Evolutionary conservation across 2,888 invertebrate species (phyloP), one percentile per base, ranked within the genome.

Genomic region (Lysandra bellargus): DNA sequence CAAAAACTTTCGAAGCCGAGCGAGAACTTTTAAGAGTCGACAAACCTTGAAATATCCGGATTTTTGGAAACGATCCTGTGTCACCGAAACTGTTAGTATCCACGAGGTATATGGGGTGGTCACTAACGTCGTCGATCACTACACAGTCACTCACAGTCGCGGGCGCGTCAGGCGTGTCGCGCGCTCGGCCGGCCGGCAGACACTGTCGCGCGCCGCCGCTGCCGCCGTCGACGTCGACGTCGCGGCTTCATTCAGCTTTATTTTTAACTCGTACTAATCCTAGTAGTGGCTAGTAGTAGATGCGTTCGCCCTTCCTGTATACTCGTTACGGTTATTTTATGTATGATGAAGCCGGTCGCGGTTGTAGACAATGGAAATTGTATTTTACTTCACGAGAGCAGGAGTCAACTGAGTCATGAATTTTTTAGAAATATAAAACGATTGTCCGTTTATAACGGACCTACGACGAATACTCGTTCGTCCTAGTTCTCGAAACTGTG

Each of bases 211-310:
- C 69, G 33, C 14, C 33, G 69, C 33, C 69, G 69, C 30, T 5
- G 69, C 33, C 33, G 69, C 69, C 33, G 69, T 14, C 33, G 64
- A 0, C 60, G 30, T 14, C 4, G 23, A 9, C 33, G 69, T 12
- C 69, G 69, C 6, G 14, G 33, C 33, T 69, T 33, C 69, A 69
- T 69, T 69, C 69, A 69, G 69, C 33, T 69, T 69, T 69, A 69
- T 69, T 69, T 69, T 69, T 69, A 69, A 69, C 69, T 37, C 17
- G 14, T 33, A 69, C 12, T 69, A 5, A 6, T 17, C 5, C 7
- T 30, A 9, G 64, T 69, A 69, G 14, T 12, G 69, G 33, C 69
- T 30, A 37, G 69, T 33, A 33, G 14, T 33, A 30, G 30, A 12
- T 33, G 5, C 4, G 12, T 6, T 64, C 2, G 64, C 30, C 64